A percentile compares a stretch with the other conserved stretches of the same genome.
phyloP scores from a whole-genome alignment of 2,888 invertebrate genomes.

The Gymnocheta viridis region DNA sequence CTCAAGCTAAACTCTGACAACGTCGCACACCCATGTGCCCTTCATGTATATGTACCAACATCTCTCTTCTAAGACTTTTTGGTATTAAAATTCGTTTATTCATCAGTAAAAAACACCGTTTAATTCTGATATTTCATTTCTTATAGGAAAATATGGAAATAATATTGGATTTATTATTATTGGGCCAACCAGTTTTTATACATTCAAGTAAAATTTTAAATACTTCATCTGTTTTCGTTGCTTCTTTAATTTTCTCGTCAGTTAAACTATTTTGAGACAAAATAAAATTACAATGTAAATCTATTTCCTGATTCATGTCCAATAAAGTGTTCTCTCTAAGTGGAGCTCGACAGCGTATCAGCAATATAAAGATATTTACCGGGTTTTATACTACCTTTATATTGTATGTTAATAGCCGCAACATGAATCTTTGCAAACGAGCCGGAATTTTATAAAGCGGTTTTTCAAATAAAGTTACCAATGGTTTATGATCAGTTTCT shows the following conservation, averaged over 20 bases:
- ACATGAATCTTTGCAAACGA: too few species aligned
- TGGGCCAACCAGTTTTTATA: neutral
- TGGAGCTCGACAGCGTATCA: neutral
- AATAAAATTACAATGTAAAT: too few species aligned
- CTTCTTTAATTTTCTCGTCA: neutral
- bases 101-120: too few species aligned
- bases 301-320: too few species aligned
- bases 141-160: neutral
- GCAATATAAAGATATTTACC: neutral
- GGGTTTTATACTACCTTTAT: neutral
- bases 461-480: too few species aligned
- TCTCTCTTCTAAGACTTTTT: neutral
- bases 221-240: neutral
- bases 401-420: too few species aligned
- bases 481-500: slow-evolving; percentile 25
- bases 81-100: neutral
- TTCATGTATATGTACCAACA: too few species aligned
- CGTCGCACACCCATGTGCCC: too few species aligned
- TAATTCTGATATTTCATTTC: neutral
- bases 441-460: too few species aligned
- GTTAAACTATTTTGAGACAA: too few species aligned
- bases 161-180: neutral
- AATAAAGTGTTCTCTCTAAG: neutral
- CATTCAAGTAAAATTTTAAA: neutral
- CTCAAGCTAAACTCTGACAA: too few species aligned